Conservation (phyloP, 1,140 invertebrate species). For the Nephotettix cincticeps region DNA sequence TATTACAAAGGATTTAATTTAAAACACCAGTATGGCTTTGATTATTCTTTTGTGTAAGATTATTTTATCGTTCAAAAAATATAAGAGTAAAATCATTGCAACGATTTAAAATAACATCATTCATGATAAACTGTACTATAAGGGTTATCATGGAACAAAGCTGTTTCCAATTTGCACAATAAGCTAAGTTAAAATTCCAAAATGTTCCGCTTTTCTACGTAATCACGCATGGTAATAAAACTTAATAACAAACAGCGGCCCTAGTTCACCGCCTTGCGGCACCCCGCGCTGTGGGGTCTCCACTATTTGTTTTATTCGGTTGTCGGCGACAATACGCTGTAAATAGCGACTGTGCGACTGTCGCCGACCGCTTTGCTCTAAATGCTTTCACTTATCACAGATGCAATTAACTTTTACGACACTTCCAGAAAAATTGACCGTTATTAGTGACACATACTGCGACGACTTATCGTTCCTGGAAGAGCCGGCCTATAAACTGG, state of each 20-base stretch:
- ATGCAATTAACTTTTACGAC: conserved; percentile 22
- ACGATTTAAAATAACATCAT: no score
- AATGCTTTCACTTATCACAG: conserved; percentile 20
- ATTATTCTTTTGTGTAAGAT: no score
- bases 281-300: conserved; percentile 1
- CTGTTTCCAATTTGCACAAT: no score
- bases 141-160: no score
- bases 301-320: conserved; percentile 12
- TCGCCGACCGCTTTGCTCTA: conserved; percentile 9
- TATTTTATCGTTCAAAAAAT: no score
- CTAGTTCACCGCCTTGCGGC: neutral
- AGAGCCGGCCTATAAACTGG: conserved; percentile 1
- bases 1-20: no score
- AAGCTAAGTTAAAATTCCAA: no score
- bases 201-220: no score
- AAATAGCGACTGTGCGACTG: conserved; percentile 3
- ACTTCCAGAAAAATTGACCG: conserved; percentile 18
- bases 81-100: no score
- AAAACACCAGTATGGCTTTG: no score
- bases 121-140: no score
- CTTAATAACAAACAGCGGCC: neutral
- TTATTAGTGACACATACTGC: conserved; percentile 15
- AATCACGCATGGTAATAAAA: neutral
- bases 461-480: conserved; percentile 14
- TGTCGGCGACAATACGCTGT: conserved; percentile 8